phyloP scores from a whole-genome alignment of 2,797 vertebrate species.

The Anabacerthia variegaticeps region DNA sequence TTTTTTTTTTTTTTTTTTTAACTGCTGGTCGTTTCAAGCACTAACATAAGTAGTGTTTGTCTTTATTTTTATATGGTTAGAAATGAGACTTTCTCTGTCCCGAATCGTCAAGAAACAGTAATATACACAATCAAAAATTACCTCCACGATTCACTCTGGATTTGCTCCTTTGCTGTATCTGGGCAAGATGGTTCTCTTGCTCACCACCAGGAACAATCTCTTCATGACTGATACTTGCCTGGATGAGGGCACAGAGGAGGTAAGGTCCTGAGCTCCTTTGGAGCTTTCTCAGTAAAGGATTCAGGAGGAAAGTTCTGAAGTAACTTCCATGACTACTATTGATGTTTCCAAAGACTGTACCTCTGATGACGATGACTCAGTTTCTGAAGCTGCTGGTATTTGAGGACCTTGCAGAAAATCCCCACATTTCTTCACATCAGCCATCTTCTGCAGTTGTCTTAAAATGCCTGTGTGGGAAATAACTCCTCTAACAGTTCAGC shows the following conservation, averaged over 20 bases:
- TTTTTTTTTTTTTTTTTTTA: neutral
- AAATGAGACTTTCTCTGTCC: neutral
- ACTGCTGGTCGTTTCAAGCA: neutral
- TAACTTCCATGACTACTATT: neutral
- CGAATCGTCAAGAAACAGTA: neutral
- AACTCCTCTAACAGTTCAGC: neutral
- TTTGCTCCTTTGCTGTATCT: neutral
- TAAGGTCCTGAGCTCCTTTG: accelerated
- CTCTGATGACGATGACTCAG: neutral
- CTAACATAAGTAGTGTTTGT: neutral
- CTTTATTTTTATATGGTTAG: neutral
- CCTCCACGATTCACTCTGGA: neutral
- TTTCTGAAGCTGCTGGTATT: neutral
- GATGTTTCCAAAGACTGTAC: neutral
- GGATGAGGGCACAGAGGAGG: neutral
- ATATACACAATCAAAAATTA: neutral
- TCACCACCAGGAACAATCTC: neutral
- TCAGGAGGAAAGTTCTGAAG: neutral
- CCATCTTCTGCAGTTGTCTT: neutral
- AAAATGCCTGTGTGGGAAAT: neutral
- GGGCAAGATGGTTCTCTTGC: neutral
- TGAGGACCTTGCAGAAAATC: neutral
- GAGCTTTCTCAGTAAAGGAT: neutral
- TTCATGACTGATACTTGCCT: neutral
- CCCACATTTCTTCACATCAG: neutral